phyloP scores from a whole-genome alignment of 1,140 invertebrate genomes.

The Conus ventricosus region DNA sequence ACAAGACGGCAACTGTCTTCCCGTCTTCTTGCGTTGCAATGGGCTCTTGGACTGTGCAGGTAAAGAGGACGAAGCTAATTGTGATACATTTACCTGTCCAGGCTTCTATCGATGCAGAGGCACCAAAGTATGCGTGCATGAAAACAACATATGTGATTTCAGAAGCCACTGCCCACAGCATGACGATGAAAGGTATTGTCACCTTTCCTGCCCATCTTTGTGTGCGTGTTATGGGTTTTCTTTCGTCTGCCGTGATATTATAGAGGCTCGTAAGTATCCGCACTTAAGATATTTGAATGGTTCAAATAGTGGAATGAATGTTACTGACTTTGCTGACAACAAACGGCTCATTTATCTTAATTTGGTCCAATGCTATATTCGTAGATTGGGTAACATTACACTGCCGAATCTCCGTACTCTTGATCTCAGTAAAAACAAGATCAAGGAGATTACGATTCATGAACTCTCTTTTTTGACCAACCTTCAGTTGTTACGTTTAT shows the following conservation, averaged over 20 bases:
- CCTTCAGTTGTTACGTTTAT: neutral
- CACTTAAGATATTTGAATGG: neutral
- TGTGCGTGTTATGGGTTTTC: neutral
- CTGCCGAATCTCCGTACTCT: neutral
- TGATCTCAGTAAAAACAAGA: neutral
- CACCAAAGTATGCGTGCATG: no score
- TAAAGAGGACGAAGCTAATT: no score
- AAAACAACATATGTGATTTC: neutral
- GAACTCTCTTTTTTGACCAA: neutral
- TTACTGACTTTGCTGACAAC: neutral
- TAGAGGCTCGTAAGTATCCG: neutral
- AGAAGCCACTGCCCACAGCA: neutral
- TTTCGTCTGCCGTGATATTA: neutral
- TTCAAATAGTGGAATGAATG: neutral
- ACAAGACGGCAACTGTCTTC: no score
- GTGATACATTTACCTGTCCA: no score
- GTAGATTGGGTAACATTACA: neutral
- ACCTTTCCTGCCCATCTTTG: neutral
- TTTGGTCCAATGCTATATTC: neutral
- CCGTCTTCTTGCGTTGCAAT: neutral
- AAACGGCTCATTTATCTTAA: neutral
- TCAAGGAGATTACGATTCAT: neutral
- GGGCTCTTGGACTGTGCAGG: neutral
- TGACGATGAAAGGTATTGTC: neutral
- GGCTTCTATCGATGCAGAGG: no score